Percentiles rank a stretch among this genome's conserved stretches.
These are phyloP conservation scores for Bicyclus anynana DNA, from an alignment of 1,140 invertebrate genomes.

Conservation along the genomic window DNA sequence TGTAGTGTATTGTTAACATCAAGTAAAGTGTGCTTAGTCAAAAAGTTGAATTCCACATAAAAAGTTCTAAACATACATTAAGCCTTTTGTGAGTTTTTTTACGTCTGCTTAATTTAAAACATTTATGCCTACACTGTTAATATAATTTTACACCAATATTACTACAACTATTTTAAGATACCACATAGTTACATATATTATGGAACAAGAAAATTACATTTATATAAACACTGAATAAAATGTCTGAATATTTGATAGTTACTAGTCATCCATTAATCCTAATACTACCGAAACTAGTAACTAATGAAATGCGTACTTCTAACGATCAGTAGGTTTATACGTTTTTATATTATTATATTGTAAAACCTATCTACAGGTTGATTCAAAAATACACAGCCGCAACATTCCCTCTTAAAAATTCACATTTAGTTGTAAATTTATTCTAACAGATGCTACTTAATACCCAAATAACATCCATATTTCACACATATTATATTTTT, in stretches of 20 bases:
- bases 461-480: constrained; percentile 29
- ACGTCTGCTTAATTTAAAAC: too few species aligned
- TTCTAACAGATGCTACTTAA: constrained; percentile 27
- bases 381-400: constrained; percentile 52
- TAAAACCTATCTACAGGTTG: constrained; percentile 45
- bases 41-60: too few species aligned
- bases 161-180: too few species aligned
- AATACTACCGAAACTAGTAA: background rate
- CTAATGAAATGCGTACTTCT: constrained; percentile 22
- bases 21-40: too few species aligned
- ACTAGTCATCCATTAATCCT: background rate
- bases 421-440: constrained; percentile 29
- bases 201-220: background rate
- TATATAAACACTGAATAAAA: too few species aligned
- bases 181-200: background rate
- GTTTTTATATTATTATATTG: constrained; percentile 18
- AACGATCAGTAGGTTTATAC: constrained; percentile 42
- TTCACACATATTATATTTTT: constrained; percentile 36
- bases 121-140: too few species aligned
- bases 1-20: background rate
- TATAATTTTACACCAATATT: too few species aligned
- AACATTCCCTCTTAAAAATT: constrained; percentile 34
- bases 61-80: too few species aligned
- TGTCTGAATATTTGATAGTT: too few species aligned
- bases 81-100: too few species aligned